A percentile compares a stretch with the other conserved stretches of the same genome.
These are phyloP conservation scores for Perca fluviatilis DNA, from an alignment of 2,113 vertebrate species.

Conservation along the genomic window DNA sequence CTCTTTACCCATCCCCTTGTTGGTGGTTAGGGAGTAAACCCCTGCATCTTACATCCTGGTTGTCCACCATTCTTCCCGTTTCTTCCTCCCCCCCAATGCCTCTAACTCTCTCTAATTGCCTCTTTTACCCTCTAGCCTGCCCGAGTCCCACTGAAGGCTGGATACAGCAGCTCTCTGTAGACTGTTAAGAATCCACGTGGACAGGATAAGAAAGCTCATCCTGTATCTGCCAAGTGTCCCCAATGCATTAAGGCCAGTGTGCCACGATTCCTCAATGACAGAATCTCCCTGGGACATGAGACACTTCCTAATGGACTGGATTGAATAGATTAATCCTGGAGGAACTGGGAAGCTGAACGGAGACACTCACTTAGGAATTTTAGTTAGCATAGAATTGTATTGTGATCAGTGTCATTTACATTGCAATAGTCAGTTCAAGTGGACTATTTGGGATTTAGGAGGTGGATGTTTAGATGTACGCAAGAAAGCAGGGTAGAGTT, in stretches of 20 bases:
- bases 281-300: constrained; percentile 62
- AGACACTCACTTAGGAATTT: constrained; percentile 36
- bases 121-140: constrained; percentile 68
- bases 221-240: constrained; percentile 47
- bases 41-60: constrained; percentile 49
- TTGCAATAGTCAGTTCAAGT: background rate
- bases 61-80: constrained; percentile 42
- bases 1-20: constrained; percentile 54
- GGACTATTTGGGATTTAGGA: background rate
- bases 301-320: constrained; percentile 52
- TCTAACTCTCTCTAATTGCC: constrained; percentile 73
- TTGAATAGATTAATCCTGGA: constrained; percentile 51
- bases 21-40: constrained; percentile 57
- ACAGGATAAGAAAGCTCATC: constrained; percentile 61
- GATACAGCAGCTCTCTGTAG: constrained; percentile 65
- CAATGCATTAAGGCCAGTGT: constrained; percentile 61
- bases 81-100: constrained; percentile 34
- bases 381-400: constrained; percentile 9
- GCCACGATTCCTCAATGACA: constrained; percentile 55
- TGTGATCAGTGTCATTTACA: constrained; percentile 1
- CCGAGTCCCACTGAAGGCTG: constrained; percentile 46
- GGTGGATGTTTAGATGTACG: too few relatives aligned
- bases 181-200: constrained; percentile 57
- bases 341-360: constrained; percentile 38
- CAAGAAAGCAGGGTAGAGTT: too few relatives aligned